Percentiles rank a stretch among this genome's conserved stretches.
These are phyloP conservation scores for Triplophysa yarkandensis DNA, from an alignment of 2,797 vertebrate species.

Conservation along the genomic window DNA sequence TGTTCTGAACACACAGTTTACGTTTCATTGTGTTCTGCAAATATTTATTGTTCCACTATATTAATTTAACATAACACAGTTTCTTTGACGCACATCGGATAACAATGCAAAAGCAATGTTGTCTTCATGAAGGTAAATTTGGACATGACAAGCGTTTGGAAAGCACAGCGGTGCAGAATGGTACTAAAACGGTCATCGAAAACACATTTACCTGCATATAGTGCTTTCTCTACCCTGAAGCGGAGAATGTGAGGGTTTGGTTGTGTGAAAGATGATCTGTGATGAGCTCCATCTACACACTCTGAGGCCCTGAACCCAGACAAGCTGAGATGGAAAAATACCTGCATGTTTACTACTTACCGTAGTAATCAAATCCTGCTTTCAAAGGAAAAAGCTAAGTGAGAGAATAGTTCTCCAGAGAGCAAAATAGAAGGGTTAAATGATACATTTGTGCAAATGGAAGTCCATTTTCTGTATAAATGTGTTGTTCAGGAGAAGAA, in stretches of 20 bases:
- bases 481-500: slow-evolving; percentile 1
- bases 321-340: slow-evolving; percentile 73
- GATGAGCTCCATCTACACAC: slow-evolving; percentile 72
- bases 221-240: slow-evolving; percentile 2
- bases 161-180: background rate
- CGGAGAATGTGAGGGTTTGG: slow-evolving; percentile 35
- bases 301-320: slow-evolving; percentile 71
- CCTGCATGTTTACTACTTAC: slow-evolving; percentile 75
- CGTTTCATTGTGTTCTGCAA: background rate
- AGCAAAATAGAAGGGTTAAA: slow-evolving; percentile 56
- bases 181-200: background rate
- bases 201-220: slow-evolving; percentile 33
- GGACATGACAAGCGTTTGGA: background rate
- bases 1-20: background rate
- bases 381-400: slow-evolving; percentile 67
- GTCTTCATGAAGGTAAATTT: background rate
- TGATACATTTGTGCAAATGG: slow-evolving; percentile 53
- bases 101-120: background rate
- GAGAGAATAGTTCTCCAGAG: slow-evolving; percentile 66
- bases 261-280: slow-evolving; percentile 71
- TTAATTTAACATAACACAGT: slow-evolving; percentile 6
- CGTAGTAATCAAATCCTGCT: slow-evolving; percentile 79
- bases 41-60: slow-evolving; percentile 16
- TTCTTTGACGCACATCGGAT: background rate
- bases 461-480: slow-evolving; percentile 47